Evolutionary conservation across 2,797 vertebrate species (phyloP).

Genomic region (Sebastes flavidus): DNA sequence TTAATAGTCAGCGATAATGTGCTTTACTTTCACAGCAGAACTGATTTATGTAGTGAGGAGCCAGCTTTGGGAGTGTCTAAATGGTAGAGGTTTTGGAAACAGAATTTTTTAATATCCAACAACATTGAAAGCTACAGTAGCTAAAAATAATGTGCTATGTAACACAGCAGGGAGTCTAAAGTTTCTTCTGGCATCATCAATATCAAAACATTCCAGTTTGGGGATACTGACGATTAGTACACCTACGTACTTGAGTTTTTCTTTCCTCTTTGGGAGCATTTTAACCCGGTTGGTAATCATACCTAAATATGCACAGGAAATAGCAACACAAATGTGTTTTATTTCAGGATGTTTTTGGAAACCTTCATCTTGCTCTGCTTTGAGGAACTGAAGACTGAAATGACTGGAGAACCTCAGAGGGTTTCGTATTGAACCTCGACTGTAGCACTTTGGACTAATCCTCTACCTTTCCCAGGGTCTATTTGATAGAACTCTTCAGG

Average conservation of each 20-base stretch:
- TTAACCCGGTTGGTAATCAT: background rate
- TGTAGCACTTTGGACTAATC: too few relatives aligned
- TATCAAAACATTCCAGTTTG: background rate
- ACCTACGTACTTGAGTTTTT: background rate
- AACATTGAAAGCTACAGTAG: background rate
- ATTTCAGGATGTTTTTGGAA: background rate
- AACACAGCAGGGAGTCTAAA: background rate
- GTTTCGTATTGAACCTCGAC: too few relatives aligned
- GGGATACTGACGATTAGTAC: background rate
- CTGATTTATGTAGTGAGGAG: background rate
- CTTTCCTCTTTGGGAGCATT: background rate
- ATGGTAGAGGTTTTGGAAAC: background rate
- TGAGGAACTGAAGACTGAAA: background rate
- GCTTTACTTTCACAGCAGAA: background rate
- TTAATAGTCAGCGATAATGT: background rate
- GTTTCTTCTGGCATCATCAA: background rate
- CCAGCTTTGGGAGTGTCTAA: background rate
- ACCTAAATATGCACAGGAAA: background rate
- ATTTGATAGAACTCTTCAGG: background rate
- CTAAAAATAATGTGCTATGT: conserved; percentile 26
- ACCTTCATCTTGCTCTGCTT: background rate
- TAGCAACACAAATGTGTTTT: background rate
- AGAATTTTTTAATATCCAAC: background rate
- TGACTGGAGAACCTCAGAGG: background rate
- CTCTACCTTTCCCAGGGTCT: background rate